Conservation (phyloP, 2,888 invertebrate genomes). For the Clusia tigrina region DNA sequence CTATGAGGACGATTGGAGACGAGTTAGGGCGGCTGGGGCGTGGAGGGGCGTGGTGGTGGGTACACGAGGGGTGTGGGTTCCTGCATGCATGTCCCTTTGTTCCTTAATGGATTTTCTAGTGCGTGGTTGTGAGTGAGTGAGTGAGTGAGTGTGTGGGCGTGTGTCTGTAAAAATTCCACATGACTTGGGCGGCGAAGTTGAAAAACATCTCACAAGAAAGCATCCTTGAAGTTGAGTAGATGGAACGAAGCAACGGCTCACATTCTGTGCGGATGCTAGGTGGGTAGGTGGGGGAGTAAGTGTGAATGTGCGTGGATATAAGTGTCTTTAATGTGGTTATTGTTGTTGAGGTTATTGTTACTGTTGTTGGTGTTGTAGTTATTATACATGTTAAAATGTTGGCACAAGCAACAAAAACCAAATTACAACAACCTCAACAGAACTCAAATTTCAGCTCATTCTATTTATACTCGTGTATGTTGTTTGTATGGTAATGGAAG, state of each 20-base stretch:
- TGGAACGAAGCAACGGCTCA: too few species aligned
- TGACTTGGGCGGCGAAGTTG: neutral
- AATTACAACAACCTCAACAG: too few species aligned
- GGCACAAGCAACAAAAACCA: too few species aligned
- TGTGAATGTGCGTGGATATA: conserved; percentile 3
- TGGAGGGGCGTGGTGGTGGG: too few species aligned
- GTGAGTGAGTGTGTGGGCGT: neutral
- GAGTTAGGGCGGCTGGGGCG: too few species aligned
- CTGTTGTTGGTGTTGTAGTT: too few species aligned
- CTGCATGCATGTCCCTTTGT: neutral
- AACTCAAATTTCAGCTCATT: too few species aligned
- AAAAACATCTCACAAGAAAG: neutral
- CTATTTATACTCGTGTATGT: too few species aligned
- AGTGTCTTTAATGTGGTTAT: neutral
- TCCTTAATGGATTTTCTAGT: neutral
- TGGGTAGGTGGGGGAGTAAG: neutral
- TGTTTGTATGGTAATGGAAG: too few species aligned
- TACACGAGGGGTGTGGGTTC: neutral
- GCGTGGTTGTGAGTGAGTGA: neutral
- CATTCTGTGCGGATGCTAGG: too few species aligned
- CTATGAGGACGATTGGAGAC: too few species aligned
- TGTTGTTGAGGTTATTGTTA: neutral
- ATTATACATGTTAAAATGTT: too few species aligned
- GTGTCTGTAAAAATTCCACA: neutral
- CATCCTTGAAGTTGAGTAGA: neutral